Evolutionary conservation across 2,113 vertebrate species (phyloP).

Genomic region (Laticauda colubrina): DNA sequence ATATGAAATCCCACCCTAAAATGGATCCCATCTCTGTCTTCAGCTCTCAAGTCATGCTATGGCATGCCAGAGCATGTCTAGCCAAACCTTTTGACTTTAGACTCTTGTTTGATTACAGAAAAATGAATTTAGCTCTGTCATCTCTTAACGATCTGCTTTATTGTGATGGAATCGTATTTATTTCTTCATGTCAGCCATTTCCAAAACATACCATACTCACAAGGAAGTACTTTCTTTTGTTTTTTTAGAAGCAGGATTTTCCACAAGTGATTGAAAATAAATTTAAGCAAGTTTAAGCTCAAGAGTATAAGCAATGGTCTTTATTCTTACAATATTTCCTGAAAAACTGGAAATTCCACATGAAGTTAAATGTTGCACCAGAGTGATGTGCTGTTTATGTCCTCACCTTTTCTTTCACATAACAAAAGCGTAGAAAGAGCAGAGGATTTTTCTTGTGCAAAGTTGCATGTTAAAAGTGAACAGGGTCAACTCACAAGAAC

Average conservation of each 20-base stretch:
- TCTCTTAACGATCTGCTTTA: slow-evolving; percentile 37
- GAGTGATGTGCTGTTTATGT: not conserved
- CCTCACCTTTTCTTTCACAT: not conserved
- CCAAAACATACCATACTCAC: slow-evolving; percentile 18
- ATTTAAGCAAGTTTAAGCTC: not conserved
- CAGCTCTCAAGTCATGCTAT: not conserved
- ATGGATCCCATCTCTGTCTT: not conserved
- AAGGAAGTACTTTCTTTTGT: not conserved
- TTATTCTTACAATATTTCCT: not conserved
- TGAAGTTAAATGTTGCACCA: not conserved
- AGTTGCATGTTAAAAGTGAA: slow-evolving; percentile 1
- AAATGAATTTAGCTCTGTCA: slow-evolving; percentile 16
- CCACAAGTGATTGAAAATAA: not conserved
- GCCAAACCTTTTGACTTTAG: not conserved
- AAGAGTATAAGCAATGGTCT: not conserved
- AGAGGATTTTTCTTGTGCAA: not conserved
- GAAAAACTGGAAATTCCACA: not conserved
- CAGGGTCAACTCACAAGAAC: not conserved
- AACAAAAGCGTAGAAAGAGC: not conserved
- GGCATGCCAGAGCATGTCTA: not conserved
- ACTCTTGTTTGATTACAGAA: not conserved
- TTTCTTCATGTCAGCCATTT: slow-evolving; percentile 8
- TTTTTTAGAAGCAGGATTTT: not conserved
- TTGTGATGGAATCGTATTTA: not conserved
- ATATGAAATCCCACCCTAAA: not conserved